Base-by-base conservation (phyloP, 2,113 vertebrate genomes). In the Hippocampus barbouri region DNA sequence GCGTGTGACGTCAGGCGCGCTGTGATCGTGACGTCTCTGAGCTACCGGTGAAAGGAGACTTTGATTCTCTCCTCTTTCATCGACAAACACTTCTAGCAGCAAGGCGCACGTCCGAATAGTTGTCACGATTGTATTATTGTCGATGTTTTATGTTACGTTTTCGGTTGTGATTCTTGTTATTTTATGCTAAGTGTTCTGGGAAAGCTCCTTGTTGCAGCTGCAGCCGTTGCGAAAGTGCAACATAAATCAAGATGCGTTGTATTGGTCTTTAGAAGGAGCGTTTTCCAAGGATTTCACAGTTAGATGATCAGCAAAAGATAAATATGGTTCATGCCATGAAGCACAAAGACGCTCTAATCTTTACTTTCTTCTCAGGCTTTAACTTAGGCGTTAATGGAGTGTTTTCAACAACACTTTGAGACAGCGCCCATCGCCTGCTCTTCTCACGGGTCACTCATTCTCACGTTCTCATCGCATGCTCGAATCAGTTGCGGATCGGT, bases 241-340 rank as follows among this genome's bases (percentile, higher is more conserved):
- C 34, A 38, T 38, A 38, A 38, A 38, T 38, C 34, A 38, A 38
- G 34, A 38, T 43, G 41, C 2, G 43, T 45, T 89, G 92, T 83
- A 82, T 89, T 90, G 86, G 85, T 86, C 82, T 89, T 93, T 94
- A 89, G 88, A 93, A 93, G 92, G 90, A 93, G 92, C 92, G 94
- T 93, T 94, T 34, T 93, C 91, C 91, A 92, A 93, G 92, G 94
- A 96, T 96, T 98, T 97, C 94, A 94, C 94, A 96, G 93, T 95
- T 92, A 97, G 94, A 92, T 95, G 96, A 95, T 89, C 94, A 94
- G 93, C 94, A 96, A 97, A 94, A 91, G 93, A 91, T 93, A 92
- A 91, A 94, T 95, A 94, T 96, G 94, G 95, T 94, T 93, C 93
- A 96, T 92, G 93, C 92, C 91, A 87, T 88, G 82, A 61, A 81